Evolutionary conservation across 2,888 invertebrate genomes (phyloP), one percentile per base, ranked within the genome.

Genomic region (Erannis defoliaria): DNA sequence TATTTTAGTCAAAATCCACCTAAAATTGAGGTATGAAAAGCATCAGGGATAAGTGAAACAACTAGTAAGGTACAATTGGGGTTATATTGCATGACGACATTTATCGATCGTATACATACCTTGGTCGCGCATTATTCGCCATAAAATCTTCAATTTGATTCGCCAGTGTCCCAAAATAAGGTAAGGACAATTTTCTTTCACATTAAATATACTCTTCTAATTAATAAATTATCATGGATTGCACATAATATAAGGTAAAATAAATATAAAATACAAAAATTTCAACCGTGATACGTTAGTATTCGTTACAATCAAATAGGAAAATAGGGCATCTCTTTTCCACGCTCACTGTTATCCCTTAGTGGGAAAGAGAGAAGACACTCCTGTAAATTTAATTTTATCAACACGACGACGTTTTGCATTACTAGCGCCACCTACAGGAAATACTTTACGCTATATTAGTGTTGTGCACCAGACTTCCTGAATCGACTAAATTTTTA

Each of bases 41-140:
- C 4, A 23, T 37, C 4, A 18, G 8, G 19, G 48, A 56, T 16
- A 51, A 50, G 2, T 23, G 6, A n/a, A n/a, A n/a, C n/a, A n/a
- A n/a, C n/a, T n/a, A n/a, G n/a, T n/a, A n/a, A 9, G 18, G 1
- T 31, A 31, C 31, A 26, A 18, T 80, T 82, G 74, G 84, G 85
- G 84, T 86, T 85, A 86, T 72, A 40, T 55, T 18, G 37, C 45
- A 80, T 88, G 86, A 86, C 82, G 87, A 87, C 86, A 86, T 82
- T n/a, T 90, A 92, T 93, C 78, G 92, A 93, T 90, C 85, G 86
- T 71, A 46, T 71, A 91, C 92, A 84, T 91, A 91, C 92, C 90
- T 92, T 86, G 85, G 76, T 72, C 74, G 76, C 74, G 77, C 84
- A 86, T 88, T 85, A 79, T 85, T 82, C 83, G 82, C 87, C 90